Evolutionary conservation across 1,140 invertebrate genomes (phyloP), one percentile per base, ranked within the genome.

Genomic region (Cydia splendana): DNA sequence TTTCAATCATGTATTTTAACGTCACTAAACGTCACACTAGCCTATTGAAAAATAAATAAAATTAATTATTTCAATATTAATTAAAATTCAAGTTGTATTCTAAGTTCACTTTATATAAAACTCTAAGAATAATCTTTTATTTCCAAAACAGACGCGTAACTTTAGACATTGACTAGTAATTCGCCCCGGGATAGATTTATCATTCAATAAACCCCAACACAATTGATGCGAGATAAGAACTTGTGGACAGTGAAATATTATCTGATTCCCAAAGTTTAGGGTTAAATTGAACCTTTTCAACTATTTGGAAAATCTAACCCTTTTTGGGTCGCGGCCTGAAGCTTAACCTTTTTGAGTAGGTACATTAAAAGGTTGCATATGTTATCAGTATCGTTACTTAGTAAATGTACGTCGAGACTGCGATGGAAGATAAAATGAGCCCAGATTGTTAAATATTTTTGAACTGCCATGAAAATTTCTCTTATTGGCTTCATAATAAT

Each of bases 171-270:
- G 57, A 62, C 3, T 62, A 24, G 57, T 62, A 62, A 57, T 62
- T 2, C 20, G 1, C 57, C 2, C 6, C 9, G 20, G 57, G 20
- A 24, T 62, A 62, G 18, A 62, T 62, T 62, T 62, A 62, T 62
- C 57, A 62, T 62, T 62, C 57, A 62, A 62, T 62, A 24, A 62
- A 24, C 2, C 7, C 57, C 20, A 24, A 62, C 67, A 71, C 30
- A 71, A 71, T 71, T 71, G 28, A 45, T 12, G 57, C 67, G 28
- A 38, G 67, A 38, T 71, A 62, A 62, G 30, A 71, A 71, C 34
- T 71, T 34, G 30, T 71, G 34, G 67, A 71, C 67, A 71, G n/a
- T 71, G 67, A 71, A 71, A 71, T 71, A 71, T 71, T 38, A 38
- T 71, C 30, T 71, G 38, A 38, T 71, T 18, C 67, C 2, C n/a